Conservation (phyloP, 2,113 vertebrate genomes). For the Serranochromis macrocephalus region DNA sequence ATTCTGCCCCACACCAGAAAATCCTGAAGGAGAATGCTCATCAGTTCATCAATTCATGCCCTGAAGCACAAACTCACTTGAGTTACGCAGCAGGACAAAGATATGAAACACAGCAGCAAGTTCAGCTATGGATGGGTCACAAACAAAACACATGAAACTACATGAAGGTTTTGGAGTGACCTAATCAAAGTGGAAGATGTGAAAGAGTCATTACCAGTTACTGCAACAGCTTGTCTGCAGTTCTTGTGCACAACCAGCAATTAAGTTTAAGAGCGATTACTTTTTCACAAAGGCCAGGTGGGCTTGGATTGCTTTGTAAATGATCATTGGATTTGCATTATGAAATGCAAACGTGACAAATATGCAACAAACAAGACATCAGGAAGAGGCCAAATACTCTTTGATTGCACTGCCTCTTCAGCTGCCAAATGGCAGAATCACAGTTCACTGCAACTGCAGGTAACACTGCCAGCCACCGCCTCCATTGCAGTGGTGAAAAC, state of each 20-base stretch:
- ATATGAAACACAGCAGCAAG: background rate
- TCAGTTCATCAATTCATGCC: background rate
- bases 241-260: background rate
- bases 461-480: background rate
- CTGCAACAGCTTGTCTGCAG: background rate
- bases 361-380: background rate
- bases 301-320: background rate
- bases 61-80: background rate
- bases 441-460: background rate
- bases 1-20: background rate
- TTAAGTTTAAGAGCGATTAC: background rate
- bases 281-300: background rate
- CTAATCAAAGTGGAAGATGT: background rate
- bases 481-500: background rate
- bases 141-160: background rate
- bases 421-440: background rate
- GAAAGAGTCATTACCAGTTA: background rate
- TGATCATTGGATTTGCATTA: background rate
- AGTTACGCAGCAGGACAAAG: background rate
- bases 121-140: background rate
- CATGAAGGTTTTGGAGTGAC: background rate
- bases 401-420: background rate
- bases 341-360: background rate
- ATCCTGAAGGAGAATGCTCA: background rate
- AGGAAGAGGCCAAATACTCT: background rate